Evolutionary conservation across 2,113 vertebrate genomes (phyloP).

Genomic region (Trichechus manatus): DNA sequence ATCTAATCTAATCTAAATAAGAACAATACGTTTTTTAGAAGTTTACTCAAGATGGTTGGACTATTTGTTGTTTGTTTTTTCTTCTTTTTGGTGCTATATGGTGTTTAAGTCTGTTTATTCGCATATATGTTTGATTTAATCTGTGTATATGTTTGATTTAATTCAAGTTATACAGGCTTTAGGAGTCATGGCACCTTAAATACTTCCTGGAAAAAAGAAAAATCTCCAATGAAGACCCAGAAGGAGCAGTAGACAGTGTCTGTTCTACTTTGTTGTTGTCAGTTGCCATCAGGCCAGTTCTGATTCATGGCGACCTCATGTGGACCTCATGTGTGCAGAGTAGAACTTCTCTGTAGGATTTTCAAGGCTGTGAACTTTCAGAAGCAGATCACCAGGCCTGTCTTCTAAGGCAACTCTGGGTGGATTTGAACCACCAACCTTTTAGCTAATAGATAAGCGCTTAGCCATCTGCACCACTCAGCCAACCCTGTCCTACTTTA

Average conservation of each 20-base stretch:
- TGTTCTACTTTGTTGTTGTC: no score
- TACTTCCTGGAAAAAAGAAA: background rate
- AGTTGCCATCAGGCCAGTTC: no score
- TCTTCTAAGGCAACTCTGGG: no score
- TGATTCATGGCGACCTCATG: no score
- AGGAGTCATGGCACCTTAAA: background rate
- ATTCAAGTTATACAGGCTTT: background rate
- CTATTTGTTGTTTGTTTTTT: background rate
- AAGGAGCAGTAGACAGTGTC: background rate
- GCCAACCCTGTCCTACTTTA: background rate
- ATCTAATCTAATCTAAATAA: conserved; percentile 4
- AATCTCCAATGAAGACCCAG: background rate
- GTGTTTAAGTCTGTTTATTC: conserved; percentile 27
- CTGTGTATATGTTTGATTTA: background rate
- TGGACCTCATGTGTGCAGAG: no score
- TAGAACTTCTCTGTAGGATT: no score
- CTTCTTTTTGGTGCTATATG: background rate
- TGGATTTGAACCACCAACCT: no score
- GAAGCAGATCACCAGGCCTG: no score
- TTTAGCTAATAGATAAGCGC: no score
- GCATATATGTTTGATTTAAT: no score
- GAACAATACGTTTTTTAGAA: background rate
- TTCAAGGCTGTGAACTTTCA: no score
- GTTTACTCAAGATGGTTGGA: background rate
- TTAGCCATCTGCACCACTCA: no score